Evolutionary conservation across 2,113 vertebrate genomes (phyloP), one percentile per base, ranked within the genome.

Genomic region (Ammodytes marinus): DNA sequence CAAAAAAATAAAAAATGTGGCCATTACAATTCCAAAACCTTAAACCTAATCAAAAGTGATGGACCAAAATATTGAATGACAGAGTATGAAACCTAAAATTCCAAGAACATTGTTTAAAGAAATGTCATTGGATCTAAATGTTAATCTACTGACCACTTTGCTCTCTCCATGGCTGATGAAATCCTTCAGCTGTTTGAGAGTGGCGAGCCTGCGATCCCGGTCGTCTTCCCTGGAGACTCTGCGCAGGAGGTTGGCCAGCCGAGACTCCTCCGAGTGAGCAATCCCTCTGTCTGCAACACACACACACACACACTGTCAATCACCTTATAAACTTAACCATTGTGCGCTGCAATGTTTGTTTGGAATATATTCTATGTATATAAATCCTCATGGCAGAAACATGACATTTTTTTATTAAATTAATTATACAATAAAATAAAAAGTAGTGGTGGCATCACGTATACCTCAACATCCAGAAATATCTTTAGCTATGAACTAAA

Each of bases 201-300:
- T 99, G 95, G 96, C 95, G 95, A 99, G 95, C 95, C 98, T 97
- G 92, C 98, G 96, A 95, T 99, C 98, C 89, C 98, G 97, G 92
- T 99, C 98, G n/a, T 99, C 98, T 96, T 99, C 98, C 92, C 98
- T 97, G 95, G 98, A 98, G 91, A 98, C 96, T 94, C 98, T 96
- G 95, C 98, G 97, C 95, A 99, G 96, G 96, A 99, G 98, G 97
- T 99, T 99, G 91, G 97, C 97, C 96, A 99, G 96, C 95, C 98
- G 97, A 95, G 98, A 98, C 96, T 99, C 98, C 74, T 99, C 98
- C 83, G 98, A 98, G 95, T 99, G 98, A 97, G 97, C 96, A 96
- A 98, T 96, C 86, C 97, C 96, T 97, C 98, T 96, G 93, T 99
- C 98, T 99, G 89, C 10, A 86, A 86, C 6, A 54, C 39, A 64